Evolutionary conservation across 2,113 vertebrate species (phyloP), one percentile per base, ranked within the genome.

Genomic region (Alligator mississippiensis): DNA sequence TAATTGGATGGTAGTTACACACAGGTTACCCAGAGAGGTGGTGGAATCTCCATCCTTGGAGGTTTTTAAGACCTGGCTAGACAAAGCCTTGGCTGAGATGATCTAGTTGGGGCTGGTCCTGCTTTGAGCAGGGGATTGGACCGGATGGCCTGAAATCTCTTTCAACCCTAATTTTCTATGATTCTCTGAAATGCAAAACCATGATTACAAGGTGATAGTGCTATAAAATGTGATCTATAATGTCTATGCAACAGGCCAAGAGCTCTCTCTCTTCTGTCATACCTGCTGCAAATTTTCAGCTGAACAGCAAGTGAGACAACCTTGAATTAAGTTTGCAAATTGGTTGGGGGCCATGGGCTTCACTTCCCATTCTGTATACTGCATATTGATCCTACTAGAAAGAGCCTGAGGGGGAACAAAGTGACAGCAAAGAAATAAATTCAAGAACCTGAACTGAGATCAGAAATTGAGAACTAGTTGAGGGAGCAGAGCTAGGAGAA

Each of bases 111-210:
- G 47, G 47, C 47, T 9, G 7, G 47, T 47, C 47, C 47, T 47
- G 47, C 47, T 47, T 47, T 47, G 47, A 47, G 47, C 47, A 47
- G 47, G 9, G 47, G 47, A 47, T 47, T 47, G 47, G 47, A 47
- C 47, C 9, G 47, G 47, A 47, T 47, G 9, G 47, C 47, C 47
- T 9, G 47, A 47, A 47, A 47, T 47, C 47, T 47, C 47, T 47
- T 47, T 8, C 47, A 47, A 47, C 47, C 47, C 47, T 47, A 47
- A 47, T 47, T 47, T 47, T 47, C 47, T 47, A 47, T 47, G 47
- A 47, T 47, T 47, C 47, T 47, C 47, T 93, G 64, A 94, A 89
- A 87, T 96, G 84, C 86, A 93, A 96, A 94, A 91, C 93, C 88
- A 90, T 95, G 84, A 96, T 88, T 74, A 38, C 13, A 21, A 74